phyloP scores from a whole-genome alignment of 2,113 vertebrate genomes.

The Ammodytes marinus region DNA sequence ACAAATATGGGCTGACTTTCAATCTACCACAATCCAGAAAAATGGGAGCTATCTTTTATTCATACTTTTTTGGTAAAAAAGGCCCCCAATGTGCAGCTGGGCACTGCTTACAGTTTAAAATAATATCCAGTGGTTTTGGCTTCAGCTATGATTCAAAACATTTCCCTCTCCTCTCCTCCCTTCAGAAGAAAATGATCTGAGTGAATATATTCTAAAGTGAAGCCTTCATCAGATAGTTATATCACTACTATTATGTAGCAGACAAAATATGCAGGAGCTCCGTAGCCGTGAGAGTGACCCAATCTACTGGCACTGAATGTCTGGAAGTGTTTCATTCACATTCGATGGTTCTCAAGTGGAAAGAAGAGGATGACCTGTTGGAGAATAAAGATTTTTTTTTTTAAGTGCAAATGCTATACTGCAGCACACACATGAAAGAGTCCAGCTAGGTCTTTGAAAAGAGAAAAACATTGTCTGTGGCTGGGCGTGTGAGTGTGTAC shows the following conservation, averaged over 20 bases:
- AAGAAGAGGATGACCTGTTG: neutral
- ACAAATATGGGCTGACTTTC: too few species aligned
- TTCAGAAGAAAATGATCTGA: neutral
- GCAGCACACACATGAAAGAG: constrained; percentile 19
- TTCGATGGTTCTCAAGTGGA: constrained; percentile 32
- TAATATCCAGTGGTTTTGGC: neutral
- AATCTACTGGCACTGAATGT: neutral
- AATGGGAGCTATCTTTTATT: neutral
- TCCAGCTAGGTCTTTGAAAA: neutral
- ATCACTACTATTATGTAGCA: constrained; percentile 22
- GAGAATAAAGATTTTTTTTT: constrained; percentile 30
- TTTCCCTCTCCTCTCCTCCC: neutral
- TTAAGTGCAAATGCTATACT: constrained; percentile 30
- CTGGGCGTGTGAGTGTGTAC: neutral
- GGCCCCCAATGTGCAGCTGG: neutral
- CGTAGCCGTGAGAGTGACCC: constrained; percentile 25
- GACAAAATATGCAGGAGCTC: constrained; percentile 40
- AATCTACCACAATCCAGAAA: neutral
- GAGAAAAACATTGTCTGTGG: neutral
- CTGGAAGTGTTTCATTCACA: constrained; percentile 46
- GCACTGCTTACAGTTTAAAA: neutral
- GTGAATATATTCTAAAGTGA: neutral
- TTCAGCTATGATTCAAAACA: constrained; percentile 3
- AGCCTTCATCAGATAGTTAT: constrained; percentile 18
- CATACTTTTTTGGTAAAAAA: neutral